These are phyloP conservation scores for Riparia riparia DNA, from an alignment of 2,113 vertebrate genomes.

Conservation along the genomic window DNA sequence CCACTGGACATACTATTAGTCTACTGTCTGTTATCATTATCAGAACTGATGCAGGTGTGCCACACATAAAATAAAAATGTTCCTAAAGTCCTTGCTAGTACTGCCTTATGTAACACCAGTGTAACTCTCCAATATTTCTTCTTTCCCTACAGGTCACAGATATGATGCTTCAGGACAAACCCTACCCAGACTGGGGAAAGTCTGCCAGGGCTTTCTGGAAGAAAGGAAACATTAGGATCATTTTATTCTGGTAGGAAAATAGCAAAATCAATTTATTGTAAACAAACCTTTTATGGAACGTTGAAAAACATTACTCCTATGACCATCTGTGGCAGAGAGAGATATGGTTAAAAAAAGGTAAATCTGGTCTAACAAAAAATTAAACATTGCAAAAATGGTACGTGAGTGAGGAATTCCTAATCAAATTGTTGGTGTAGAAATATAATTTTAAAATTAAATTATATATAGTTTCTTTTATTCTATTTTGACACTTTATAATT, in stretches of 20 bases:
- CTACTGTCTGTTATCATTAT: background rate
- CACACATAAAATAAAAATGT: background rate
- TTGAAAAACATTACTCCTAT: background rate
- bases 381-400: background rate
- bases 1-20: background rate
- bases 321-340: background rate
- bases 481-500: background rate
- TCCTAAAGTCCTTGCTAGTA: background rate
- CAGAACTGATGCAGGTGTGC: background rate
- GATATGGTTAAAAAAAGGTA: background rate
- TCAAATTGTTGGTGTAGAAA: background rate
- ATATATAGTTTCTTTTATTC: background rate
- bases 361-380: background rate
- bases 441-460: background rate
- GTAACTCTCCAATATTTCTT: background rate
- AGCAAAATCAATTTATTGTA: background rate
- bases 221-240: slow-evolving; percentile 90
- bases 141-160: slow-evolving; percentile 88
- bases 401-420: background rate
- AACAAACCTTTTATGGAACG: background rate
- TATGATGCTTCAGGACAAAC: slow-evolving; percentile 98
- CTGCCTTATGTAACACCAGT: background rate
- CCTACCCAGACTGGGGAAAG: slow-evolving; percentile 95
- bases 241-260: slow-evolving; percentile 91
- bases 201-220: slow-evolving; percentile 94